Evolutionary conservation across 2,888 invertebrate species (phyloP).

Genomic region (Liodrosophila aerea): DNA sequence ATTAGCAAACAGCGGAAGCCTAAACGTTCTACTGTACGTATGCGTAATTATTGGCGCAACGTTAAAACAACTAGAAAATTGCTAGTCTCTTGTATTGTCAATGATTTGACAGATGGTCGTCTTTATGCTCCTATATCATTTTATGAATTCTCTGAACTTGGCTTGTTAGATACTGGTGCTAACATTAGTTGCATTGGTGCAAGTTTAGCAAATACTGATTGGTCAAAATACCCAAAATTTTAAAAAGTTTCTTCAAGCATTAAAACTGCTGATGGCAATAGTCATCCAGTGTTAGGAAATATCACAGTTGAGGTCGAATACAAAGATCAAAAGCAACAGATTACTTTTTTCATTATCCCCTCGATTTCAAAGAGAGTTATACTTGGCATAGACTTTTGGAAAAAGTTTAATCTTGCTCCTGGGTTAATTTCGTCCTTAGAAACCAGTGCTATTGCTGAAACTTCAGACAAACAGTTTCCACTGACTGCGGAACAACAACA

Average conservation of each 20-base stretch:
- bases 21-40: neutral
- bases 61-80: too few species aligned
- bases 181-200: neutral
- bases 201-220: neutral
- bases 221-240: neutral
- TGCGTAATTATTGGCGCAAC: neutral
- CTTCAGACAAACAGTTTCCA: neutral
- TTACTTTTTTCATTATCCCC: neutral
- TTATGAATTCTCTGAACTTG: neutral
- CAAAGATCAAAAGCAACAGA: neutral
- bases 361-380: neutral
- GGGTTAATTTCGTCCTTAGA: neutral
- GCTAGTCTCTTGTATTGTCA: neutral
- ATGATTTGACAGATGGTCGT: neutral
- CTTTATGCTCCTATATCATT: neutral
- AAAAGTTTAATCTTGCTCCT: neutral
- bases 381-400: neutral
- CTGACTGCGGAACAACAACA: neutral
- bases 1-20: too few species aligned
- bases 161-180: constrained; percentile 3
- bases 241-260: neutral
- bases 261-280: neutral
- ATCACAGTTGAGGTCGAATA: neutral
- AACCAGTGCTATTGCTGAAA: neutral
- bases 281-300: neutral